phyloP scores from a whole-genome alignment of 1,140 invertebrate species.

The Ips typographus region DNA sequence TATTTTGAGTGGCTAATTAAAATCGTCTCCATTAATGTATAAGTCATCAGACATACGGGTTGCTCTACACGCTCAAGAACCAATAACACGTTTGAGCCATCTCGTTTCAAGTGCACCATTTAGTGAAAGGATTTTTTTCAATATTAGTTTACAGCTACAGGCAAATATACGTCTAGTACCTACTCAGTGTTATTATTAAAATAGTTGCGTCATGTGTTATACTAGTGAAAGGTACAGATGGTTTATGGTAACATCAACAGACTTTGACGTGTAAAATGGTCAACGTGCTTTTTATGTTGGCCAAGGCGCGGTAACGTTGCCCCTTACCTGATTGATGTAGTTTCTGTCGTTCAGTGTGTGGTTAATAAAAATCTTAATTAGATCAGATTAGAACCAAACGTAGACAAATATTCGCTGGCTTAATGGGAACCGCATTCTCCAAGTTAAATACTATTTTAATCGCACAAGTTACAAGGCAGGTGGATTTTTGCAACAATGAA shows the following conservation, averaged over 20 bases:
- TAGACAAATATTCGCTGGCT: too few species aligned
- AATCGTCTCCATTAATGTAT: too few species aligned
- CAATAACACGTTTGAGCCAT: slow-evolving; percentile 5
- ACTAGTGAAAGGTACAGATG: slow-evolving; percentile 34
- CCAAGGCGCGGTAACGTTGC: neutral
- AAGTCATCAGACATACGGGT: too few species aligned
- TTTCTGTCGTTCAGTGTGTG: too few species aligned
- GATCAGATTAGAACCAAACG: too few species aligned
- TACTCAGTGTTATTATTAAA: slow-evolving; percentile 12
- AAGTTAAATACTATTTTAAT: too few species aligned
- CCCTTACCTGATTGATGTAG: too few species aligned
- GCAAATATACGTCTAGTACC: slow-evolving; percentile 1
- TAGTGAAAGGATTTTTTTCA: slow-evolving; percentile 28
- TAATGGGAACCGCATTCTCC: too few species aligned
- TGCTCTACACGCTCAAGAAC: neutral
- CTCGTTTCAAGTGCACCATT: slow-evolving; percentile 13
- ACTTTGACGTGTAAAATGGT: slow-evolving; percentile 22
- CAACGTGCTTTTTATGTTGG: slow-evolving; percentile 22
- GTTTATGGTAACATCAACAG: slow-evolving; percentile 32
- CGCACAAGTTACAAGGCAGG: too few species aligned
- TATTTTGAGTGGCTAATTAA: too few species aligned
- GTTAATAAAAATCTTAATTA: too few species aligned
- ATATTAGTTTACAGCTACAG: slow-evolving; percentile 13
- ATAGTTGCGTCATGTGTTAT: slow-evolving; percentile 30
- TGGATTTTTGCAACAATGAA: too few species aligned